Evolutionary conservation across 1,140 invertebrate species (phyloP).

Genomic region (Bombus affinis): DNA sequence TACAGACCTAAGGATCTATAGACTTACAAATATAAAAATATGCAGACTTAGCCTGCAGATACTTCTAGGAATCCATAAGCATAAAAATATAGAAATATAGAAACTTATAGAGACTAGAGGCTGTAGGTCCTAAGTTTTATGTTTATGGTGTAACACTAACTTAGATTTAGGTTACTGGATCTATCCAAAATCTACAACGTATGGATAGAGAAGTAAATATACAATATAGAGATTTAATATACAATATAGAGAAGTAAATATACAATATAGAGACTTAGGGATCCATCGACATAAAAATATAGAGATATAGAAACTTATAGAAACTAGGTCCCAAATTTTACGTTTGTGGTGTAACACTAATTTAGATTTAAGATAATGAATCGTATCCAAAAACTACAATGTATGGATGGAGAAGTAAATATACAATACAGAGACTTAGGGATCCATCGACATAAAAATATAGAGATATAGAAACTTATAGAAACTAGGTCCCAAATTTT

Average conservation of each 20-base stretch:
- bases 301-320: not conserved
- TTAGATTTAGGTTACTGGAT: no score
- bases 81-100: not conserved
- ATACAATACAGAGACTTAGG: not conserved
- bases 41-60: no score
- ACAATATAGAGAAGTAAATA: no score
- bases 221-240: not conserved
- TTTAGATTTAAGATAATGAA: accelerated
- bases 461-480: not conserved
- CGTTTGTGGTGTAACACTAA: no score
- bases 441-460: not conserved
- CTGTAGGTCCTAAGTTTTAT: no score
- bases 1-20: not conserved
- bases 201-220: no score
- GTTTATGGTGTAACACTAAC: no score
- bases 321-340: no score
- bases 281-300: not conserved
- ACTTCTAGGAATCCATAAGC: not conserved
- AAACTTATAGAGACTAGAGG: not conserved
- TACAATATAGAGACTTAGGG: not conserved
- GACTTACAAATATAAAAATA: not conserved
- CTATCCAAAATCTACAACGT: no score
- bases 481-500: no score
- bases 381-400: no score
- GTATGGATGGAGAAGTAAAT: no score